phyloP scores from a whole-genome alignment of 2,113 vertebrate species.

The Oryzias woworae region DNA sequence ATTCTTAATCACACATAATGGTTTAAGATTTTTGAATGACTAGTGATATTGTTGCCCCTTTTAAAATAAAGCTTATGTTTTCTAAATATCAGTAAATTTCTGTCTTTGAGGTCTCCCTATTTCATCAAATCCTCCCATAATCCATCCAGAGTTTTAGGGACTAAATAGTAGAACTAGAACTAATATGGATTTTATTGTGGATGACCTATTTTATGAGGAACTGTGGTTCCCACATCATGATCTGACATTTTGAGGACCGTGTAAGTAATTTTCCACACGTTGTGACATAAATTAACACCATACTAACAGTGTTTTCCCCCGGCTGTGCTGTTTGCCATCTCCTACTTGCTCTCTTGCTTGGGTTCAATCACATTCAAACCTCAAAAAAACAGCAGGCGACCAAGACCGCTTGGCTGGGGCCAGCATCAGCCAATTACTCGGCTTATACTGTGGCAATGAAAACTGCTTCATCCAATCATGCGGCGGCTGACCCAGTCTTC shows the following conservation, averaged over 20 bases:
- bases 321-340: slow-evolving; percentile 7
- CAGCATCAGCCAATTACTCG: slow-evolving; percentile 65
- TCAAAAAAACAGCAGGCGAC: slow-evolving; percentile 54
- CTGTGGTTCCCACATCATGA: not conserved
- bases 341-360: slow-evolving; percentile 51
- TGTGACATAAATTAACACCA: slow-evolving; percentile 33
- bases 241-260: not conserved
- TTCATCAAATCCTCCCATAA: slow-evolving; percentile 59
- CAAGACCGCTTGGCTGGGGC: slow-evolving; percentile 52
- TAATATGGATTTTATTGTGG: not conserved
- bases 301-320: slow-evolving; percentile 58
- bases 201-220: not conserved
- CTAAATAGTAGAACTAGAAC: slow-evolving; percentile 9
- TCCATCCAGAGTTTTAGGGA: slow-evolving; percentile 24
- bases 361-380: slow-evolving; percentile 66
- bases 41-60: slow-evolving; percentile 34
- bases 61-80: slow-evolving; percentile 34
- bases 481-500: slow-evolving; percentile 65
- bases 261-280: slow-evolving; percentile 3
- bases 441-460: slow-evolving; percentile 61
- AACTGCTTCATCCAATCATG: slow-evolving; percentile 71
- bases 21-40: too few relatives aligned
- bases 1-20: too few relatives aligned
- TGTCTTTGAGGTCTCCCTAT: slow-evolving; percentile 23
- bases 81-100: slow-evolving; percentile 27